Percentiles rank a stretch among this genome's conserved stretches.
phyloP scores from a whole-genome alignment of 2,797 vertebrate genomes.

The Argyrosomus regius region DNA sequence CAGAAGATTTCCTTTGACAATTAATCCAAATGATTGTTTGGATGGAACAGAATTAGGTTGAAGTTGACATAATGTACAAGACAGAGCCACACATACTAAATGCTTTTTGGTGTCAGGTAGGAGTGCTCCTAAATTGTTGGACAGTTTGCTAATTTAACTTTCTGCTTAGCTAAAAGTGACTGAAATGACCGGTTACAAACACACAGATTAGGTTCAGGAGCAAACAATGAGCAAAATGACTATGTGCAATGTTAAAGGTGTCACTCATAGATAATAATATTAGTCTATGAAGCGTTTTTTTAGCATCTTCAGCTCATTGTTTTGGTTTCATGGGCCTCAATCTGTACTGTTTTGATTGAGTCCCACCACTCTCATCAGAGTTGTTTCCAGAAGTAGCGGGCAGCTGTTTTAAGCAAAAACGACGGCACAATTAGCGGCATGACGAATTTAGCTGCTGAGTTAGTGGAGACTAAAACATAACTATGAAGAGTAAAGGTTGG shows the following conservation, averaged over 20 bases:
- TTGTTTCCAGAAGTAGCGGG: background rate
- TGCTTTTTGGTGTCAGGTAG: slow-evolving; percentile 19
- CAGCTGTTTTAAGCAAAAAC: background rate
- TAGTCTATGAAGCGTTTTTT: background rate
- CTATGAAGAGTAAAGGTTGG: slow-evolving; percentile 1
- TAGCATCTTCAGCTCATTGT: background rate
- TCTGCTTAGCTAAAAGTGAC: slow-evolving; percentile 16
- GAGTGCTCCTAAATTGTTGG: slow-evolving; percentile 14
- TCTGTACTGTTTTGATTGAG: background rate
- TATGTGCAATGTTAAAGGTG: background rate
- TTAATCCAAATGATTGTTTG: slow-evolving; percentile 73
- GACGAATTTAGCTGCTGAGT: slow-evolving; percentile 2
- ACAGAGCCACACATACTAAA: slow-evolving; percentile 51
- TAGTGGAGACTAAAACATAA: slow-evolving; percentile 16
- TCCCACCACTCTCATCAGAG: background rate
- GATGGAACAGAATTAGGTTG: slow-evolving; percentile 60
- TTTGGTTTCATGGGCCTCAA: background rate
- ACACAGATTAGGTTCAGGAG: background rate
- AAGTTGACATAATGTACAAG: slow-evolving; percentile 69
- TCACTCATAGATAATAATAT: background rate
- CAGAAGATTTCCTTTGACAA: slow-evolving; percentile 61
- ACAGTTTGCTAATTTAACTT: slow-evolving; percentile 34
- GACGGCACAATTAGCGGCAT: background rate
- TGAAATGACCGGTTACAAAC: slow-evolving; percentile 7
- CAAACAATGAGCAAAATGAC: background rate